phyloP scores from a whole-genome alignment of 2,113 vertebrate species.

The Struthio camelus region DNA sequence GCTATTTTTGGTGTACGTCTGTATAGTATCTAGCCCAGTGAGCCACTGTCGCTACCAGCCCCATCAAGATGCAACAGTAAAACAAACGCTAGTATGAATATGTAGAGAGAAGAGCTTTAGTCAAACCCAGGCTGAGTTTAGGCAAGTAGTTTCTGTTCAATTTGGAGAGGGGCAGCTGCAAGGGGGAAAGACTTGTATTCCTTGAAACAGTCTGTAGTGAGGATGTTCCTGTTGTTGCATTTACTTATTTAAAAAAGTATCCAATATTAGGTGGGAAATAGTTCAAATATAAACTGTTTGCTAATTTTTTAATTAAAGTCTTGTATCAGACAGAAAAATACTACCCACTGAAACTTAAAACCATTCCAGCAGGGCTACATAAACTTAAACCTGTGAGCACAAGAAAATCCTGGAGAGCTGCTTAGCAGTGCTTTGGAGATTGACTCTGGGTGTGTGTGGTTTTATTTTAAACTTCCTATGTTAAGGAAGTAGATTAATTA shows the following conservation, averaged over 20 bases:
- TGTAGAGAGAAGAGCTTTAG: neutral
- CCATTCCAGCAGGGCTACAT: neutral
- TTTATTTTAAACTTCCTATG: neutral
- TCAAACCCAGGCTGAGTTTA: neutral
- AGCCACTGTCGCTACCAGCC: neutral
- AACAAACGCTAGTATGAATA: rapidly evolving
- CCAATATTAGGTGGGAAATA: neutral
- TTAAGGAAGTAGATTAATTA: neutral
- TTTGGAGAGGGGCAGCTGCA: neutral
- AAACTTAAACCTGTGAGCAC: neutral
- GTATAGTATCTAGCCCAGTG: too few relatives aligned
- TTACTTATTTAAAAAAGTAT: neutral
- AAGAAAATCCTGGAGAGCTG: neutral
- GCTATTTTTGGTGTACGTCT: neutral
- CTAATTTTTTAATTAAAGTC: neutral
- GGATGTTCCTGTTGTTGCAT: neutral
- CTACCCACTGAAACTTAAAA: neutral
- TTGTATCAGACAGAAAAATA: neutral
- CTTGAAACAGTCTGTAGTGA: neutral
- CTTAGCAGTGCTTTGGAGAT: neutral
- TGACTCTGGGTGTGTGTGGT: neutral
- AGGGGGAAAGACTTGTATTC: neutral
- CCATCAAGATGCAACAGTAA: neutral
- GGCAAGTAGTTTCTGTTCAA: neutral
- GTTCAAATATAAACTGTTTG: neutral